phyloP scores from a whole-genome alignment of 1,140 invertebrate genomes.

The Cydia strobilella region DNA sequence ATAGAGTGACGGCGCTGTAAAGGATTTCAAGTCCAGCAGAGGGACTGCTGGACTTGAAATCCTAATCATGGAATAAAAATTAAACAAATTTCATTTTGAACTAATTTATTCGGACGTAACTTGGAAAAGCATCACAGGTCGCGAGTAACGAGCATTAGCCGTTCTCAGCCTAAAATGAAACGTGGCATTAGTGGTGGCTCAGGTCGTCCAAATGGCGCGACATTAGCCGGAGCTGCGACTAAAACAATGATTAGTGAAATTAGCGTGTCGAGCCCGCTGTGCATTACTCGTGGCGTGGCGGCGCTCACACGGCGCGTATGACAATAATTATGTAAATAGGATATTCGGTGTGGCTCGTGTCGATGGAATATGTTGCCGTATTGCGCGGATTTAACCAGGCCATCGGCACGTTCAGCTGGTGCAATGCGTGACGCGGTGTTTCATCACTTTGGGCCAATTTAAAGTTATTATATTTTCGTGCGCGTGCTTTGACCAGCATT shows the following conservation, averaged over 20 bases:
- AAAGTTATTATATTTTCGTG: constrained; percentile 39
- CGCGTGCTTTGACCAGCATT: neutral
- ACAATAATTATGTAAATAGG: constrained; percentile 71
- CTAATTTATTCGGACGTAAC: neutral
- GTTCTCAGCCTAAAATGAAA: constrained; percentile 26
- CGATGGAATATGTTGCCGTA: constrained; percentile 45
- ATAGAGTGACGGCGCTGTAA: neutral
- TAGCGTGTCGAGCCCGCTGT: constrained; percentile 40
- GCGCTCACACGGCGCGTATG: constrained; percentile 40
- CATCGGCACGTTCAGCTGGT: constrained; percentile 37
- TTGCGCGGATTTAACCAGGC: constrained; percentile 39
- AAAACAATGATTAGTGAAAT: constrained; percentile 65
- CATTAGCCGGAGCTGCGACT: constrained; percentile 39
- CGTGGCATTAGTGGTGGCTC: constrained; percentile 30
- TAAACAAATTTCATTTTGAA: neutral
- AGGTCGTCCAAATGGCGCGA: constrained; percentile 27
- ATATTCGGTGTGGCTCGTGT: constrained; percentile 41
- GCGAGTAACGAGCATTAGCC: constrained; percentile 2
- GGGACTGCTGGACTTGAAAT: neutral
- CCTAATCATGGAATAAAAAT: neutral
- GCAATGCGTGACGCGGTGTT: constrained; percentile 31
- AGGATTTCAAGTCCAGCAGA: no score
- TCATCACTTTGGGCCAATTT: constrained; percentile 37
- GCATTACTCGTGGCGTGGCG: constrained; percentile 37
- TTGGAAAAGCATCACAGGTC: neutral